Percentiles rank a stretch among this genome's conserved stretches.
phyloP scores from a whole-genome alignment of 2,888 invertebrate genomes.

The Dicyrtomina minuta region DNA sequence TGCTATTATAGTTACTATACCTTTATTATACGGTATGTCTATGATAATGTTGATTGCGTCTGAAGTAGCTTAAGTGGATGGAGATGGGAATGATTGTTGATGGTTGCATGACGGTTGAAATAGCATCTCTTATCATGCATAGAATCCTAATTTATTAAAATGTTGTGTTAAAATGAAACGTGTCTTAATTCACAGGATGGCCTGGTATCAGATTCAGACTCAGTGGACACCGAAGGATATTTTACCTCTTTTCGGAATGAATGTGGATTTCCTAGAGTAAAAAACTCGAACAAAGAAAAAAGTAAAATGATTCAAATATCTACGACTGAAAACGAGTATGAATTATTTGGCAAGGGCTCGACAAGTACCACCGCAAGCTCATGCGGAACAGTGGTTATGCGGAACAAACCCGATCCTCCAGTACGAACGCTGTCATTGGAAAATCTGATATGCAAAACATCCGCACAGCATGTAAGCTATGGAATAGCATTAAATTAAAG shows the following conservation, averaged over 20 bases:
- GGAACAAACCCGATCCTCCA: conserved; percentile 52
- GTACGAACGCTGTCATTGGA: conserved; percentile 43
- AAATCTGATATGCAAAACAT: conserved; percentile 35
- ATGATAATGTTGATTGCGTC: too few species aligned
- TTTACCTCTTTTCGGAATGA: conserved; percentile 97
- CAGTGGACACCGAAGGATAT: conserved; percentile 87
- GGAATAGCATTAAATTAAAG: background rate
- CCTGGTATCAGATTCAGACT: conserved; percentile 53
- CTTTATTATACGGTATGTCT: too few species aligned
- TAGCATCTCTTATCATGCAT: too few species aligned
- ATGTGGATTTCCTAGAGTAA: conserved; percentile 68
- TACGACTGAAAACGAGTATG: conserved; percentile 83
- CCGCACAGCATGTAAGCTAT: conserved; percentile 1
- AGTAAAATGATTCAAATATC: conserved; percentile 53
- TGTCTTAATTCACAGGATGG: conserved; percentile 43
- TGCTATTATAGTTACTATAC: too few species aligned
- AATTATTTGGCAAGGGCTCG: conserved; percentile 86
- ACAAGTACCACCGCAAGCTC: conserved; percentile 89
- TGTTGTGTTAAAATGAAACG: too few species aligned
- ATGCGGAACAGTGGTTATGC: conserved; percentile 71
- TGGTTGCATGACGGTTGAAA: too few species aligned
- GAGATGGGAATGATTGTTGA: too few species aligned
- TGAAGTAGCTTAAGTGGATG: too few species aligned
- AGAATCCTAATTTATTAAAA: too few species aligned
- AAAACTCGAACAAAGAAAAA: conserved; percentile 66